Evolutionary conservation across 2,888 invertebrate genomes (phyloP).

Genomic region (Cheilosia scutellata): DNA sequence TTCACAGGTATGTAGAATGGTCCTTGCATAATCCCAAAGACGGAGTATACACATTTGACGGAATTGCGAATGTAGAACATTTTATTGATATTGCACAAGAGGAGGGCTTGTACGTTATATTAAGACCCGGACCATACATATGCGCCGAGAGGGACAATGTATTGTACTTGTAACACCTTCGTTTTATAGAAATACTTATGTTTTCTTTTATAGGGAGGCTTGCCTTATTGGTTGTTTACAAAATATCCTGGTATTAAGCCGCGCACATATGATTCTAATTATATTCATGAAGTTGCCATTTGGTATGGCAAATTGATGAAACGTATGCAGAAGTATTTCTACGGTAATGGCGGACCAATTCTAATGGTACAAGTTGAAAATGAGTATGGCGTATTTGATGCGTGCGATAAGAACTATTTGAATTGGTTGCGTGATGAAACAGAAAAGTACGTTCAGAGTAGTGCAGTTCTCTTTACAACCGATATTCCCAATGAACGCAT

Average conservation of each 20-base stretch:
- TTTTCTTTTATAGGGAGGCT: constrained; percentile 87
- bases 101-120: constrained; percentile 91
- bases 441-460: constrained; percentile 79
- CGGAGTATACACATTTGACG: constrained; percentile 87
- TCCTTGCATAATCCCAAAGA: constrained; percentile 92
- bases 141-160: constrained; percentile 94
- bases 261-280: constrained; percentile 87
- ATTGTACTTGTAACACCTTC: constrained; percentile 43
- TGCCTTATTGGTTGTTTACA: constrained; percentile 90
- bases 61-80: constrained; percentile 88
- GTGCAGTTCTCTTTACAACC: constrained; percentile 91
- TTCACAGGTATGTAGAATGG: constrained; percentile 92
- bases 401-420: constrained; percentile 89
- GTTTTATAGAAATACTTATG: not conserved
- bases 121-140: constrained; percentile 96
- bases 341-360: constrained; percentile 92
- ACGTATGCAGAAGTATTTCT: constrained; percentile 84
- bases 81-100: constrained; percentile 91
- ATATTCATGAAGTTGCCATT: constrained; percentile 84
- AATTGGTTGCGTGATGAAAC: constrained; percentile 88
- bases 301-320: constrained; percentile 86
- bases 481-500: constrained; percentile 87
- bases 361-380: constrained; percentile 95
- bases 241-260: constrained; percentile 86
- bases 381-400: constrained; percentile 93